A percentile compares a stretch with the other conserved stretches of the same genome.
Evolutionary conservation across 2,888 invertebrate genomes (phyloP).

Genomic region (Esperia sulphurella): DNA sequence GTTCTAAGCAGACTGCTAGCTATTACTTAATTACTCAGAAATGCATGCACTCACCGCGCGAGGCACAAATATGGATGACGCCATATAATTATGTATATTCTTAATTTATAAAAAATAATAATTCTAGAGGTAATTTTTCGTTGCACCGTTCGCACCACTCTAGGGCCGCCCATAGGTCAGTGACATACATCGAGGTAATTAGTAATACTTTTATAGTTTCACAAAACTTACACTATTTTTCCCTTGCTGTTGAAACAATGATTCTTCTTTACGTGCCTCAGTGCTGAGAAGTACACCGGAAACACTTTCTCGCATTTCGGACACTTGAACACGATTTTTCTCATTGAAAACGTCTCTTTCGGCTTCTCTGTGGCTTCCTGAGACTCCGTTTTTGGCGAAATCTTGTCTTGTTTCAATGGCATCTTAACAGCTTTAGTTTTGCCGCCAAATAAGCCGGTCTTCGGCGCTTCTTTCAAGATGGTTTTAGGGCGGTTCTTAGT

Average conservation of each 20-base stretch:
- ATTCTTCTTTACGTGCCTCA: slow-evolving; percentile 50
- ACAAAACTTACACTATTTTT: slow-evolving; percentile 43
- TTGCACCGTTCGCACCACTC: too few relatives aligned
- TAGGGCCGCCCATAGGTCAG: too few relatives aligned
- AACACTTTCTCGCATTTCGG: slow-evolving; percentile 44
- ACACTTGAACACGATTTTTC: slow-evolving; percentile 45
- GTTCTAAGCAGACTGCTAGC: too few relatives aligned
- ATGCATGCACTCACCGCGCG: too few relatives aligned
- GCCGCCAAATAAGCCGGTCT: background rate
- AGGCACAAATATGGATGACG: too few relatives aligned
- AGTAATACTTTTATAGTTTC: too few relatives aligned
- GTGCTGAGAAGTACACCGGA: slow-evolving; percentile 40
- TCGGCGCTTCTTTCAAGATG: too few relatives aligned
- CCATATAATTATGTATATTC: too few relatives aligned
- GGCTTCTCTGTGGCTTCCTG: slow-evolving; percentile 1
- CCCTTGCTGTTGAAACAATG: slow-evolving; percentile 38
- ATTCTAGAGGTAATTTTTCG: too few relatives aligned
- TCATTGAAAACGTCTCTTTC: background rate
- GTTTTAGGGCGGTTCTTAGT: background rate
- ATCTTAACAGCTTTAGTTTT: background rate
- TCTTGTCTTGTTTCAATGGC: background rate
- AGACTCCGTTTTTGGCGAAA: background rate
- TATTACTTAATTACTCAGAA: too few relatives aligned
- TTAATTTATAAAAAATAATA: too few relatives aligned
- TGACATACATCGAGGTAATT: too few relatives aligned